Evolutionary conservation across 2,113 vertebrate genomes (phyloP).

Genomic region (Lamprologus callipterus): DNA sequence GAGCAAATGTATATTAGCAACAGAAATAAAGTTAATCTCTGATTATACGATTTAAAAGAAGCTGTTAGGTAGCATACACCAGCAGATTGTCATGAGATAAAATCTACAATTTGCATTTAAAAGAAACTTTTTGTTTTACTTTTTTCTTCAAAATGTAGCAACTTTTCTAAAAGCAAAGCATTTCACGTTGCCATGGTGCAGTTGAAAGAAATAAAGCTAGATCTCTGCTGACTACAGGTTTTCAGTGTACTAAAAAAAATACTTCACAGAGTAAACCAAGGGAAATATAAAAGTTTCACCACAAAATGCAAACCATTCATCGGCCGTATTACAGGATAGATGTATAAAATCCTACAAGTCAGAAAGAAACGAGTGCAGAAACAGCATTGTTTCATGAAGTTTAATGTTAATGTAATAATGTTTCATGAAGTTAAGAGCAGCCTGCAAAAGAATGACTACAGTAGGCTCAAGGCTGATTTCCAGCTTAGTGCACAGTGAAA

Average conservation of each 20-base stretch:
- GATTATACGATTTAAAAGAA: background rate
- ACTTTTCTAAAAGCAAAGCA: background rate
- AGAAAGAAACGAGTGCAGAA: background rate
- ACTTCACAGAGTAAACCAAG: background rate
- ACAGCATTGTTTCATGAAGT: background rate
- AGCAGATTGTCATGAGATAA: background rate
- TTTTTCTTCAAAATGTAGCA: background rate
- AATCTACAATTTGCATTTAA: background rate
- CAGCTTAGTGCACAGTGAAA: background rate
- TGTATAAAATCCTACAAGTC: background rate
- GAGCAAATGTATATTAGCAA: background rate
- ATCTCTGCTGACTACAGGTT: background rate
- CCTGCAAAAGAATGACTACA: background rate
- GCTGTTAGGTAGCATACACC: background rate
- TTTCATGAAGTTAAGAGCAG: too few relatives aligned
- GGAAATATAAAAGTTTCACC: background rate
- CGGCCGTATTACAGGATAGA: fast-evolving
- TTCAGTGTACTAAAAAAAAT: fast-evolving
- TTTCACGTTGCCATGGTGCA: background rate
- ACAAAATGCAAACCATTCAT: background rate
- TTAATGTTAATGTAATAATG: too few relatives aligned
- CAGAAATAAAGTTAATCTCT: background rate
- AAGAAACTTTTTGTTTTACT: background rate
- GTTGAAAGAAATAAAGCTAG: background rate
- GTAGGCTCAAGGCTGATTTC: background rate